These are phyloP conservation scores for Triplophysa siluroides DNA, from an alignment of 2,113 vertebrate species.

Conservation along the genomic window DNA sequence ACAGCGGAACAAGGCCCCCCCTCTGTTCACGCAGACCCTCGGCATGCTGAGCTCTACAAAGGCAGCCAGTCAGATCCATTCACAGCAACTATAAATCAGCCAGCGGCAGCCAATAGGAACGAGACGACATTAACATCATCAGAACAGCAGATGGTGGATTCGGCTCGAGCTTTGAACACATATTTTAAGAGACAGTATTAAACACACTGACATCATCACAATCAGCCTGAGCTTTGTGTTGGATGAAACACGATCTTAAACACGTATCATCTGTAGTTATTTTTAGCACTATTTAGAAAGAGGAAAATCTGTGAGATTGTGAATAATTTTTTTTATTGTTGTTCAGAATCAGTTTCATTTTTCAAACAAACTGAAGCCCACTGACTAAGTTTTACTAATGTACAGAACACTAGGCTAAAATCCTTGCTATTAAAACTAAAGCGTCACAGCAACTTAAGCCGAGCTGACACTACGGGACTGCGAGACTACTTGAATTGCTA, in stretches of 20 bases:
- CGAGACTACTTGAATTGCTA: too few relatives aligned
- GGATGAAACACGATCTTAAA: not conserved
- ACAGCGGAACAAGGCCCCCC: constrained; percentile 36
- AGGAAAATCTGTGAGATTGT: not conserved
- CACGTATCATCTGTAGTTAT: not conserved
- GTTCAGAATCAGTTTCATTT: not conserved
- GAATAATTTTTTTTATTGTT: too few relatives aligned
- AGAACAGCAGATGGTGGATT: constrained; percentile 58
- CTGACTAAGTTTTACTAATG: too few relatives aligned
- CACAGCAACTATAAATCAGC: constrained; percentile 54
- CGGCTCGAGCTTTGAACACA: constrained; percentile 44
- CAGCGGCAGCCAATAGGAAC: constrained; percentile 46
- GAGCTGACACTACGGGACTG: too few relatives aligned
- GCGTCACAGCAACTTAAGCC: too few relatives aligned
- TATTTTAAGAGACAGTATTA: constrained; percentile 43
- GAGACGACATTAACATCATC: constrained; percentile 55
- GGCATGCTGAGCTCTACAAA: constrained; percentile 55
- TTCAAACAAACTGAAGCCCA: not conserved
- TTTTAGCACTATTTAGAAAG: not conserved
- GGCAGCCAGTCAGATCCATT: constrained; percentile 60
- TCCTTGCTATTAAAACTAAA: too few relatives aligned
- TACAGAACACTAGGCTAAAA: too few relatives aligned
- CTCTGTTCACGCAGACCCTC: constrained; percentile 21
- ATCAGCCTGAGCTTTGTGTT: not conserved
- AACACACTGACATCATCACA: constrained; percentile 44